Conservation (phyloP, 2,113 vertebrate genomes). For the Dascyllus trimaculatus region DNA sequence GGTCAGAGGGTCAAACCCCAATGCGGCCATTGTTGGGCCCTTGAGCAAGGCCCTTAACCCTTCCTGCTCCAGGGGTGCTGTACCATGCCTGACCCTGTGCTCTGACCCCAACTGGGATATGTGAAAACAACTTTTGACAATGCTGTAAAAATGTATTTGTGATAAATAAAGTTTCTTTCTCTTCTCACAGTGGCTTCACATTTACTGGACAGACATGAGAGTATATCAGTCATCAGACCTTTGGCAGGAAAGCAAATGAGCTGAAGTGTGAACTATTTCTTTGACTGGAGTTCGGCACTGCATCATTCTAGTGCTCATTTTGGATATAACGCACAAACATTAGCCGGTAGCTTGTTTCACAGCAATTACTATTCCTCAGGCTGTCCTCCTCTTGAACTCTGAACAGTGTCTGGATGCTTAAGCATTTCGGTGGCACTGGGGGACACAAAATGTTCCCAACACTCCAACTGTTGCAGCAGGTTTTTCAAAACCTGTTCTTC, state of each 20-base stretch:
- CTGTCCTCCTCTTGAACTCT: slow-evolving; percentile 40
- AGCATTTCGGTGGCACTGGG: not conserved
- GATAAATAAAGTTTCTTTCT: too few relatives aligned
- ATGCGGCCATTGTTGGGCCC: too few relatives aligned
- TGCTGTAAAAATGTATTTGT: too few relatives aligned
- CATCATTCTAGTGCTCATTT: not conserved
- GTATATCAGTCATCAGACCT: too few relatives aligned
- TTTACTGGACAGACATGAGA: too few relatives aligned
- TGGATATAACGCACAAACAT: not conserved
- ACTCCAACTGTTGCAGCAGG: slow-evolving; percentile 17
- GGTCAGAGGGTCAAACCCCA: too few relatives aligned
- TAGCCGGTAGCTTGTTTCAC: not conserved
- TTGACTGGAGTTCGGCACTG: not conserved
- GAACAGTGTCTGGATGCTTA: slow-evolving; percentile 17
- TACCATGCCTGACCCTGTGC: too few relatives aligned
- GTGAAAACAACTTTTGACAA: too few relatives aligned
- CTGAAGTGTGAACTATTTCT: not conserved
- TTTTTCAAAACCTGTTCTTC: slow-evolving; percentile 37
- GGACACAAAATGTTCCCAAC: slow-evolving; percentile 28
- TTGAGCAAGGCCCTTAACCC: too few relatives aligned
- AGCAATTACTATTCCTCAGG: not conserved
- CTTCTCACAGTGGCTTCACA: too few relatives aligned
- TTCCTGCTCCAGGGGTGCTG: too few relatives aligned
- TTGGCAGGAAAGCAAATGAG: not conserved
- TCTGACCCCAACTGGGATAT: too few relatives aligned